Evolutionary conservation across 2,888 invertebrate species (phyloP).

Genomic region (Melangyna quadrimaculata): DNA sequence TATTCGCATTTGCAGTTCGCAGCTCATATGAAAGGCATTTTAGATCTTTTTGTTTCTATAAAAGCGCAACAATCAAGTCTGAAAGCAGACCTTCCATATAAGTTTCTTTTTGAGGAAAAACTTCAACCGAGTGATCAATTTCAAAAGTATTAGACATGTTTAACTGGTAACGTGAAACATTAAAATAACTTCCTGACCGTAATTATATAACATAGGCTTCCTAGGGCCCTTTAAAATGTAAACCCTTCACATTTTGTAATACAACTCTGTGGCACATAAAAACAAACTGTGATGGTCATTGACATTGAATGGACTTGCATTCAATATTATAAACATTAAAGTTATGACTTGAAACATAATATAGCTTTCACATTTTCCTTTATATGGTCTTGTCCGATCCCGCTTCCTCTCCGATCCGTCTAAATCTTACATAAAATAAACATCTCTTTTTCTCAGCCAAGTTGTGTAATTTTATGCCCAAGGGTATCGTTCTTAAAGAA

Average conservation of each 20-base stretch:
- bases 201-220: neutral
- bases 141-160: neutral
- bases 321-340: slow-evolving; percentile 23
- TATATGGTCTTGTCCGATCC: neutral
- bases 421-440: neutral
- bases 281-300: slow-evolving; percentile 22
- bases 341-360: slow-evolving; percentile 54
- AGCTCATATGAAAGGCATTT: too few species aligned
- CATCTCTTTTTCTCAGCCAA: neutral
- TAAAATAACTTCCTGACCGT: neutral
- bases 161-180: neutral
- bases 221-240: neutral
- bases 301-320: slow-evolving; percentile 16
- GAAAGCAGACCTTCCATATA: too few species aligned
- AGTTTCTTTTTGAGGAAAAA: neutral
- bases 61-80: too few species aligned
- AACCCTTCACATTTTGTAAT: neutral
- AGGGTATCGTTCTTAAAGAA: slow-evolving; percentile 44
- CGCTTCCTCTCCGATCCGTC: neutral
- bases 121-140: neutral
- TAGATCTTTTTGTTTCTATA: too few species aligned
- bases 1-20: too few species aligned
- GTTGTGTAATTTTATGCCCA: neutral
- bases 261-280: neutral
- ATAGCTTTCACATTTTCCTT: slow-evolving; percentile 57